Conservation (phyloP, 2,113 vertebrate species). For the Scomber colias region DNA sequence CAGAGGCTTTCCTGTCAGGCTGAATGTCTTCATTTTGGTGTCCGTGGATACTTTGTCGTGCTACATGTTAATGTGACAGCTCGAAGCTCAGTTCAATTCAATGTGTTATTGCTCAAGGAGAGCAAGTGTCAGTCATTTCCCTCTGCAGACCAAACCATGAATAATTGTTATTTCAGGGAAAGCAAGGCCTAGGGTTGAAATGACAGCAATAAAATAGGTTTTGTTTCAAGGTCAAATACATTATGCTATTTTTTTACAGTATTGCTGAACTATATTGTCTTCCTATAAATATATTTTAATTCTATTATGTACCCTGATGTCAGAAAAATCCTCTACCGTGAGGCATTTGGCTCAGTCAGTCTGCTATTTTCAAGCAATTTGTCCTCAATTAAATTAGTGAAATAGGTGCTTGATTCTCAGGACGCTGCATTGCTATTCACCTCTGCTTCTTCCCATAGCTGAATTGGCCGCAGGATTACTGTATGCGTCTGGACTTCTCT, state of each 20-base stretch:
- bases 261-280: conserved; percentile 10
- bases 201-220: conserved; percentile 67
- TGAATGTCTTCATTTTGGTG: conserved; percentile 43
- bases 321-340: neutral
- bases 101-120: conserved; percentile 65
- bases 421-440: conserved; percentile 60
- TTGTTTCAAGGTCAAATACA: conserved; percentile 53
- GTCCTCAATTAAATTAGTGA: conserved; percentile 60
- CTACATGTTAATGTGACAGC: conserved; percentile 76
- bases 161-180: conserved; percentile 70
- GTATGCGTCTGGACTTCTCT: conserved; percentile 55
- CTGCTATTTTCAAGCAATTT: conserved; percentile 43
- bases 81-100: conserved; percentile 66
- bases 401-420: conserved; percentile 49
- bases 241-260: conserved; percentile 39
- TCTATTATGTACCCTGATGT: neutral
- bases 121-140: conserved; percentile 73
- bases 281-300: conserved; percentile 39
- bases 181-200: conserved; percentile 52
- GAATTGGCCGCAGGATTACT: conserved; percentile 47
- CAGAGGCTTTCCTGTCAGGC: conserved; percentile 20
- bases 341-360: conserved; percentile 16
- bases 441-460: conserved; percentile 45
- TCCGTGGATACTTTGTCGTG: conserved; percentile 40
- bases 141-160: conserved; percentile 59